Percentiles rank a stretch among this genome's conserved stretches.
These are phyloP conservation scores for Tenebrosternarchus preto DNA, from an alignment of 2,113 vertebrate species.

Conservation along the genomic window DNA sequence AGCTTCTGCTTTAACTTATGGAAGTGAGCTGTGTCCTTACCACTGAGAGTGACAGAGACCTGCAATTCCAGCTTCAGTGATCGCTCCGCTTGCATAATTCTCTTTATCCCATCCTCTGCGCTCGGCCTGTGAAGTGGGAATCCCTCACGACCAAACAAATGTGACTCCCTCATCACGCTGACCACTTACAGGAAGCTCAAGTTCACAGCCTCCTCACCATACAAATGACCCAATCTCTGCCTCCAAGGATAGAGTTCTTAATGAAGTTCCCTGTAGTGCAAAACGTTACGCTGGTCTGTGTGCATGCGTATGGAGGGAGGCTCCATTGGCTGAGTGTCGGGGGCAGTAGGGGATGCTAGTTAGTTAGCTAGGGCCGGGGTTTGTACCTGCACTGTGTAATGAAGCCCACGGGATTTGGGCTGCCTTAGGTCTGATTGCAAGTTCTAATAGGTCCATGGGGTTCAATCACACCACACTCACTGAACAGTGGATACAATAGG, in stretches of 20 bases:
- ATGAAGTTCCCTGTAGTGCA: not conserved
- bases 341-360: slow-evolving; percentile 30
- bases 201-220: not conserved
- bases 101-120: slow-evolving; percentile 43
- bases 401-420: slow-evolving; percentile 78
- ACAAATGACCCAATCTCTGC: slow-evolving; percentile 21
- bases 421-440: slow-evolving; percentile 70
- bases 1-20: not conserved
- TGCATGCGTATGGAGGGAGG: not conserved
- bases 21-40: slow-evolving; percentile 53
- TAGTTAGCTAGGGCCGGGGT: slow-evolving; percentile 42
- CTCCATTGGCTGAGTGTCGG: slow-evolving; percentile 13
- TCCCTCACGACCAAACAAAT: slow-evolving; percentile 40
- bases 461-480: slow-evolving; percentile 82
- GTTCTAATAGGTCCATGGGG: slow-evolving; percentile 84
- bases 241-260: not conserved
- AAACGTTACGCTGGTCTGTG: not conserved
- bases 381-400: slow-evolving; percentile 75
- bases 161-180: slow-evolving; percentile 20
- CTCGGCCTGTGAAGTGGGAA: slow-evolving; percentile 36
- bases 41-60: slow-evolving; percentile 27
- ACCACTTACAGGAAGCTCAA: not conserved
- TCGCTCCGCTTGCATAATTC: slow-evolving; percentile 19
- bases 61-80: slow-evolving; percentile 24
- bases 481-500: slow-evolving; percentile 78